These are phyloP conservation scores for Tachysurus fulvidraco DNA, from an alignment of 2,113 vertebrate species.

Conservation along the genomic window DNA sequence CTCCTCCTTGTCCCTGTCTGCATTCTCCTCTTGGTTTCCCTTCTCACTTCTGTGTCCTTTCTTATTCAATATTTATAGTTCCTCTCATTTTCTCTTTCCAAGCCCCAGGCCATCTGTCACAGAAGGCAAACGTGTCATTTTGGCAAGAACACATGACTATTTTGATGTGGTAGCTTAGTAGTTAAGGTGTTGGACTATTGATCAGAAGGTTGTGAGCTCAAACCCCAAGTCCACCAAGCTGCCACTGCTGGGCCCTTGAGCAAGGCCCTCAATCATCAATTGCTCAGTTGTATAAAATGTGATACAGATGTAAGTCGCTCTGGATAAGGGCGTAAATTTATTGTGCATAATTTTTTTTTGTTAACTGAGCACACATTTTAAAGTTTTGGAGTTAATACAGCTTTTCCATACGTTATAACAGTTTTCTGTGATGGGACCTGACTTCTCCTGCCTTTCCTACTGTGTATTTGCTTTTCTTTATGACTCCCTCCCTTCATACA, in stretches of 20 bases:
- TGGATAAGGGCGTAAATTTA: too few species aligned
- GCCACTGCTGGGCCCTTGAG: too few species aligned
- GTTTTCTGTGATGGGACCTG: constrained; percentile 30
- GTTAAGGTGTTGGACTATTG: too few species aligned
- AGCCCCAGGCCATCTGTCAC: constrained; percentile 22
- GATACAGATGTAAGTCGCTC: too few species aligned
- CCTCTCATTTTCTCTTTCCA: constrained; percentile 36
- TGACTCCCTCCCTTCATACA: constrained; percentile 41
- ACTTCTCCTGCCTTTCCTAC: background rate
- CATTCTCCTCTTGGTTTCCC: constrained; percentile 49
- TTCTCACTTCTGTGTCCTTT: constrained; percentile 34
- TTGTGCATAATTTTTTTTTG: background rate
- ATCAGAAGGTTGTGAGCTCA: too few species aligned
- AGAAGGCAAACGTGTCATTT: constrained; percentile 2
- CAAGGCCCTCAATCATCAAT: too few species aligned
- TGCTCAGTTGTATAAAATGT: too few species aligned
- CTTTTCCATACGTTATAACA: background rate
- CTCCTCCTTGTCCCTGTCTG: constrained; percentile 66
- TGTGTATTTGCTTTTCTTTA: constrained; percentile 9
- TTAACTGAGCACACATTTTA: background rate
- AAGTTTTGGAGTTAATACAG: background rate
- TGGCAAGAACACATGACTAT: background rate
- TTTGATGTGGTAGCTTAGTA: too few species aligned
- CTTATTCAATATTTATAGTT: constrained; percentile 16
- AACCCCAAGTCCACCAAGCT: too few species aligned